Percentiles rank a stretch among this genome's conserved stretches.
These are phyloP conservation scores for Lophotriccus pileatus DNA, from an alignment of 2,797 vertebrate genomes.

Conservation along the genomic window DNA sequence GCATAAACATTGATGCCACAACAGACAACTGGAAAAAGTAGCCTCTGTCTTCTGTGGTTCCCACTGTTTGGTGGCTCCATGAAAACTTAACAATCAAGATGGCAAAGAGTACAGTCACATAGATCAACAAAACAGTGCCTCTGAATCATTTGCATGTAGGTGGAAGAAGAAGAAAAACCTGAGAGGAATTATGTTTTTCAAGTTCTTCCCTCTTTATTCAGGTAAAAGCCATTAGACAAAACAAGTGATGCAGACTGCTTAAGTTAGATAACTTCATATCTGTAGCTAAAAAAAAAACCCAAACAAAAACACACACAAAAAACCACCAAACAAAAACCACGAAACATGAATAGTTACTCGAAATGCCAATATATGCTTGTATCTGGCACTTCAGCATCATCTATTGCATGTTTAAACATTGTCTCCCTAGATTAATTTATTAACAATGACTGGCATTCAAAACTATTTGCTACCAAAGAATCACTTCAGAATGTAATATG, in stretches of 20 bases:
- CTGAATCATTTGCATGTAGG: neutral
- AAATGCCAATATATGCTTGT: neutral
- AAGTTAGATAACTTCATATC: neutral
- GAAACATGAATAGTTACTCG: neutral
- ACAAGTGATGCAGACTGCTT: fast-evolving
- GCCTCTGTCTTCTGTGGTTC: neutral
- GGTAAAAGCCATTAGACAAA: neutral
- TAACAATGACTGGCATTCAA: neutral
- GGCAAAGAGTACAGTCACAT: neutral
- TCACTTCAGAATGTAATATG: neutral
- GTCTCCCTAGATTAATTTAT: neutral
- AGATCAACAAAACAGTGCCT: neutral
- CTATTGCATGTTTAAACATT: neutral
- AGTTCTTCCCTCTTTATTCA: neutral
- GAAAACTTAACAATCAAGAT: neutral
- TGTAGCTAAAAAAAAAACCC: neutral
- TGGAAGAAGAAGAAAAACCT: neutral
- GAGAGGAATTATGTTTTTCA: neutral
- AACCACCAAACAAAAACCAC: neutral
- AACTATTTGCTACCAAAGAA: neutral
- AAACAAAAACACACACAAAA: neutral
- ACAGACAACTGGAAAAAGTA: neutral
- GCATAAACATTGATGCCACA: neutral
- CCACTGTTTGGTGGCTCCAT: neutral
- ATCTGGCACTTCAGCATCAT: neutral